phyloP scores from a whole-genome alignment of 2,797 vertebrate species.

The Oreortyx pictus region DNA sequence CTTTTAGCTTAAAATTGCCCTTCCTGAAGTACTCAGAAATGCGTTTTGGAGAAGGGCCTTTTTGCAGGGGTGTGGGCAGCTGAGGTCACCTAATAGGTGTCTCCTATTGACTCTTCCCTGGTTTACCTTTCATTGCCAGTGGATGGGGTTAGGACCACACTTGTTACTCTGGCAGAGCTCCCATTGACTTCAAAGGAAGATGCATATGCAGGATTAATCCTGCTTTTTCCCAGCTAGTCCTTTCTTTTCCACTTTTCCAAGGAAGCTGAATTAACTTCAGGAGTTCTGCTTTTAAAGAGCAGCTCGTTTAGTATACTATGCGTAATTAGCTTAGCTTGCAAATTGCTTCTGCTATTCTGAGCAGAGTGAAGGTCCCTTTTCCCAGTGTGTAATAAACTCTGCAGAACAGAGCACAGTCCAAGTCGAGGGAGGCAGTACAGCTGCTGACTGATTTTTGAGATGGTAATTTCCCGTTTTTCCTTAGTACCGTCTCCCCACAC shows the following conservation, averaged over 20 bases:
- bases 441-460: not conserved
- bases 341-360: not conserved
- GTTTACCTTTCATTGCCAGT: conserved; percentile 67
- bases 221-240: conserved; percentile 17
- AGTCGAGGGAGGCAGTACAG: not conserved
- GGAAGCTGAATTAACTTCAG: conserved; percentile 29
- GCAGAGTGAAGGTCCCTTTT: not conserved
- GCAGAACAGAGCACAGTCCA: not conserved
- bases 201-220: conserved; percentile 51
- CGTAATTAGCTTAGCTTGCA: not conserved
- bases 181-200: conserved; percentile 48
- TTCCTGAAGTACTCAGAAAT: not conserved
- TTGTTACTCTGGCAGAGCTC: conserved; percentile 45
- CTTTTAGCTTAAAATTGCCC: conserved; percentile 34
- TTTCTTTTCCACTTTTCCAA: conserved; percentile 9
- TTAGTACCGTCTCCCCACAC: not conserved
- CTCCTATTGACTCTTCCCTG: conserved; percentile 42
- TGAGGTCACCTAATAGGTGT: conserved; percentile 31
- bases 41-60: not conserved
- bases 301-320: not conserved
- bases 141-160: conserved; percentile 65
- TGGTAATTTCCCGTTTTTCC: not conserved
- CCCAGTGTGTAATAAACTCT: not conserved
- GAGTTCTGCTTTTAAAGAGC: conserved; percentile 9
- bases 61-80: not conserved